Evolutionary conservation across 2,888 invertebrate species (phyloP).

Genomic region (Tinea pellionella): DNA sequence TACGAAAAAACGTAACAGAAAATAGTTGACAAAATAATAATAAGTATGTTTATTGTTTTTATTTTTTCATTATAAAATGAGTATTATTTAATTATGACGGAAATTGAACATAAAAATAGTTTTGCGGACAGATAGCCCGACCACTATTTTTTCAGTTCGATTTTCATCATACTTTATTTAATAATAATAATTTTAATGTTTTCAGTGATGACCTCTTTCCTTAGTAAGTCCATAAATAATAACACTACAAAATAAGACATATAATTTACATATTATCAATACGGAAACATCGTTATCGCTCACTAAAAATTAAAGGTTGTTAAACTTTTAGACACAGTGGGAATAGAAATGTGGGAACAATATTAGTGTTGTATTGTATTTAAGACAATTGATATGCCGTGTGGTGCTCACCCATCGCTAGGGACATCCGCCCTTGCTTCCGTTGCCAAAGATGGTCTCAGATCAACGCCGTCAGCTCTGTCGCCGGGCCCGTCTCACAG

Average conservation of each 20-base stretch:
- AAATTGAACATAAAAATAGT: too few species aligned
- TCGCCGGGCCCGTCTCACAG: neutral
- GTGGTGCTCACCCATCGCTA: conserved; percentile 60
- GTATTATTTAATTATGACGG: too few species aligned
- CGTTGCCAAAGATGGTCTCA: conserved; percentile 63
- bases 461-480: conserved; percentile 34
- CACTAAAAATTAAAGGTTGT: conserved; percentile 57
- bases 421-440: conserved; percentile 66
- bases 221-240: neutral
- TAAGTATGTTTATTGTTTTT: too few species aligned
- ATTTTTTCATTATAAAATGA: too few species aligned
- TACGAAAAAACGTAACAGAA: too few species aligned
- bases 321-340: conserved; percentile 62
- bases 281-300: conserved; percentile 5
- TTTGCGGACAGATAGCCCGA: too few species aligned
- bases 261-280: neutral
- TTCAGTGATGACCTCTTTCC: too few species aligned
- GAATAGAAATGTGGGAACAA: conserved; percentile 61
- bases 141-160: too few species aligned
- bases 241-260: neutral
- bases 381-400: conserved; percentile 58
- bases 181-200: too few species aligned
- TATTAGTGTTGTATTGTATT: conserved; percentile 24
- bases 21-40: too few species aligned
- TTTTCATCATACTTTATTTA: too few species aligned